Evolutionary conservation across 2,888 invertebrate genomes (phyloP).

Genomic region (Pheosia tremula): DNA sequence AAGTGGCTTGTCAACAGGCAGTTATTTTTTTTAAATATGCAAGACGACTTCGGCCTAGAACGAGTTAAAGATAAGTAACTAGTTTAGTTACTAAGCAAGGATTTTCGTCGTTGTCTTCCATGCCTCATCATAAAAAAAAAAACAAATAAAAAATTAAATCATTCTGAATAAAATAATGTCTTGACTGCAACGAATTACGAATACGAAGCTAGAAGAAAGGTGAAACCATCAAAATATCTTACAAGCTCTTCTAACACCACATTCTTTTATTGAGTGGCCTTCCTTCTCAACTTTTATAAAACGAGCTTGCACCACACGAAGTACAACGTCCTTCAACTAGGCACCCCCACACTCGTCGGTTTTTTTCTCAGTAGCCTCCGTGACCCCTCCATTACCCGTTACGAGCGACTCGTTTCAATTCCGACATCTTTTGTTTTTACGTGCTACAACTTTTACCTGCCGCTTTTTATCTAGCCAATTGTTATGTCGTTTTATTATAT

Average conservation of each 20-base stretch:
- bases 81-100: neutral
- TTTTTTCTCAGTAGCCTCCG: conserved; percentile 5
- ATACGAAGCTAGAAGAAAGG: too few relatives aligned
- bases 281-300: too few relatives aligned
- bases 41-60: neutral
- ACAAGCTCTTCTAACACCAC: too few relatives aligned
- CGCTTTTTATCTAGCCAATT: conserved; percentile 11
- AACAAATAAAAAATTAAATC: too few relatives aligned
- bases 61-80: neutral
- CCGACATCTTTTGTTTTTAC: conserved; percentile 33
- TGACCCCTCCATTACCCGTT: conserved; percentile 16
- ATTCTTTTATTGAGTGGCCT: too few relatives aligned
- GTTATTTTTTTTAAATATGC: neutral
- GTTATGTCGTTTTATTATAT: neutral
- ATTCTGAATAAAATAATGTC: too few relatives aligned
- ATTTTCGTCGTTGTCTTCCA: neutral
- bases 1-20: conserved; percentile 1
- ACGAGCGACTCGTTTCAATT: conserved; percentile 24
- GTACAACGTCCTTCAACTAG: neutral
- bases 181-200: too few relatives aligned
- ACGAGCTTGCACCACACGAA: neutral
- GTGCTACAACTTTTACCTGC: conserved; percentile 11
- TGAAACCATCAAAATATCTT: too few relatives aligned
- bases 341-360: neutral
- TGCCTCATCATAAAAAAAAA: neutral